phyloP scores from a whole-genome alignment of 23 tunicate genomes.

The Trididemnum clinides region DNA sequence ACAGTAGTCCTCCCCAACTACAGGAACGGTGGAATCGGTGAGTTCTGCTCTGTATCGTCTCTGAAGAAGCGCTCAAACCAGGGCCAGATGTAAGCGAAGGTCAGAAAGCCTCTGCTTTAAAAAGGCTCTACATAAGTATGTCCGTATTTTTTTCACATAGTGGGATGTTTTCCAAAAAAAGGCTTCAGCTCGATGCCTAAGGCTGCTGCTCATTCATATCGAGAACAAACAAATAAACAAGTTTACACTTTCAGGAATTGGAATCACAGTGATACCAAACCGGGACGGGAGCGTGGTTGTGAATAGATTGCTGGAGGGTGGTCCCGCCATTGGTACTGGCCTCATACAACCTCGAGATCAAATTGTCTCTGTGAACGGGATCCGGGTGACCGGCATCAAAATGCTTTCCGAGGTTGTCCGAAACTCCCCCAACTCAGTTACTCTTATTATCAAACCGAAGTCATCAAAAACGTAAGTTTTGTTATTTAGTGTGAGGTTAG shows the following conservation, averaged over 20 bases:
- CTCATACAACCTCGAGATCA: slow-evolving; percentile 61
- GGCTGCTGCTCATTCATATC: no score
- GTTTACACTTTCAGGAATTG: slow-evolving; percentile 46
- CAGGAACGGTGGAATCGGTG: slow-evolving; percentile 41
- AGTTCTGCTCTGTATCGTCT: no score
- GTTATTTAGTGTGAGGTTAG: no score
- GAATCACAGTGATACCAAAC: slow-evolving; percentile 60
- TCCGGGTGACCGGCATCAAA: slow-evolving; percentile 55
- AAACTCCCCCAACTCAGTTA: slow-evolving; percentile 52
- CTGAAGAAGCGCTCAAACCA: no score
- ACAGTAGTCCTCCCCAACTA: slow-evolving; percentile 53
- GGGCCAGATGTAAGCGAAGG: no score
- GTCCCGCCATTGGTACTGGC: slow-evolving; percentile 53
- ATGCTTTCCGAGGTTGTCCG: slow-evolving; percentile 65
- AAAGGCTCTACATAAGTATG: no score
- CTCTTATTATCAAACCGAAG: slow-evolving; percentile 36
- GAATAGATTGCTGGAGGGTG: slow-evolving; percentile 57
- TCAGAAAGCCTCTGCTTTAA: no score
- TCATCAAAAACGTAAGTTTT: slow-evolving; percentile 57
- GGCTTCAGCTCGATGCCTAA: no score
- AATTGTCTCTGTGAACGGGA: slow-evolving; percentile 61
- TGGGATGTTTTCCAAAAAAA: no score
- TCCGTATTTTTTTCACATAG: no score
- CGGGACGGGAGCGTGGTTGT: slow-evolving; percentile 60
- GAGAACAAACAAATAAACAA: no score